Evolutionary conservation across 1,140 invertebrate genomes (phyloP), one percentile per base, ranked within the genome.

Genomic region (Zaprionus africanus): DNA sequence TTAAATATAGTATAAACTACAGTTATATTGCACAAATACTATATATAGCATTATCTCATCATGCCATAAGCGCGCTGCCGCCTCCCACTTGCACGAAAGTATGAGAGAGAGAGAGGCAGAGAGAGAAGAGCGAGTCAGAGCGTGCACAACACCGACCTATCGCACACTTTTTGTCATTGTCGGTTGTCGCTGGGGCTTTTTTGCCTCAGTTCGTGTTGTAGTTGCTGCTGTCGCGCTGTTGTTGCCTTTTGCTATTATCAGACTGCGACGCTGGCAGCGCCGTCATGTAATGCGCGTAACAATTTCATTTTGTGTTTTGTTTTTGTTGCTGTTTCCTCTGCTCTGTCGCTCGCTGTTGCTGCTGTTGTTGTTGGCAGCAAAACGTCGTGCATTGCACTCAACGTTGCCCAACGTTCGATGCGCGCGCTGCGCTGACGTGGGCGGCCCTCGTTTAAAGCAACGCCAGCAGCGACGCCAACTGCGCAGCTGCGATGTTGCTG

Each of bases 151-250:
- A 79, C 85, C 85, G 85, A 88, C 85, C 85, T 88, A 88, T 88
- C 84, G 85, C 84, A 88, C 81, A 81, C 54, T 88, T 88, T 88
- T 90, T 88, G 71, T 79, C 79, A 88, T 88, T 88, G 84, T 81
- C 68, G 81, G 62, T 76, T 81, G 78, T 58, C 68, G 66, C 56
- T 75, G 38, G 38, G 5, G 38, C 15, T 41, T 41, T 41, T 78
- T 84, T 69, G 59, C 13, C 28, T 26, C 34, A 22, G n/a, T n/a
- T 59, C 15, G 11, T 36, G 57, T 36, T 38, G 49, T 51, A 43
- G 34, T 28, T 70, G 67, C 53, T 77, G 64, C 64, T 72, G 65
- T 54, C 1, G 41, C 1, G 41, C 1, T 46, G 56, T 72, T 76
- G 60, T 75, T 65, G 22, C 49, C 41, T 71, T 72, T 64, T 66